phyloP scores from a whole-genome alignment of 2,113 vertebrate genomes.

The Procavia capensis region DNA sequence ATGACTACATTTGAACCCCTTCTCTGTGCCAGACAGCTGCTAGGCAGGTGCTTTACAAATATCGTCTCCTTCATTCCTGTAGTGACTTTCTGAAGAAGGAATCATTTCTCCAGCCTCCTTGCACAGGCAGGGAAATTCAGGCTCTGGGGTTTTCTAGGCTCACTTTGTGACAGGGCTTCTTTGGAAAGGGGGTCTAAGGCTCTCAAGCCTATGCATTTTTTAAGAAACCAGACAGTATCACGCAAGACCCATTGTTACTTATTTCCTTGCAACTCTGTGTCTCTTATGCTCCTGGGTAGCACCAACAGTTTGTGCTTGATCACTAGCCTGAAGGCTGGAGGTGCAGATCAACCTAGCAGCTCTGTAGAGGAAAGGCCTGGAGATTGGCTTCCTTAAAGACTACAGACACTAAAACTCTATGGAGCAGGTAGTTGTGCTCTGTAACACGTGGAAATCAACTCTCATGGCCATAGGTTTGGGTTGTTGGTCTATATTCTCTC shows the following conservation, averaged over 20 bases:
- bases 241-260: rapidly evolving
- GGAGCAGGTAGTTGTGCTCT: not conserved
- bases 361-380: not conserved
- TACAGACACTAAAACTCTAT: not conserved
- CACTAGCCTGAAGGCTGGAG: not conserved
- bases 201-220: not conserved
- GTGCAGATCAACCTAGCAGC: not conserved
- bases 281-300: not conserved
- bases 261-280: not conserved
- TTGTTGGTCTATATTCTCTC: not conserved
- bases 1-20: not conserved
- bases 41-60: not conserved
- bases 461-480: no score
- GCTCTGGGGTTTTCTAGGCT: not conserved
- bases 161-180: rapidly evolving
- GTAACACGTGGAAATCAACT: not conserved
- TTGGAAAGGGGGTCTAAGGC: not conserved
- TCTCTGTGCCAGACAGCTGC: not conserved
- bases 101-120: rapidly evolving
- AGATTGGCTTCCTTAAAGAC: not conserved
- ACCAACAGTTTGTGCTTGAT: not conserved
- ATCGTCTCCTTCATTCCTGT: not conserved
- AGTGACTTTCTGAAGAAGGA: rapidly evolving
- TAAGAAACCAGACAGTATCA: not conserved
- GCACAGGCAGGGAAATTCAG: rapidly evolving